Base-by-base conservation (phyloP, 2,113 vertebrate species). In the Pterocles orientalis region DNA sequence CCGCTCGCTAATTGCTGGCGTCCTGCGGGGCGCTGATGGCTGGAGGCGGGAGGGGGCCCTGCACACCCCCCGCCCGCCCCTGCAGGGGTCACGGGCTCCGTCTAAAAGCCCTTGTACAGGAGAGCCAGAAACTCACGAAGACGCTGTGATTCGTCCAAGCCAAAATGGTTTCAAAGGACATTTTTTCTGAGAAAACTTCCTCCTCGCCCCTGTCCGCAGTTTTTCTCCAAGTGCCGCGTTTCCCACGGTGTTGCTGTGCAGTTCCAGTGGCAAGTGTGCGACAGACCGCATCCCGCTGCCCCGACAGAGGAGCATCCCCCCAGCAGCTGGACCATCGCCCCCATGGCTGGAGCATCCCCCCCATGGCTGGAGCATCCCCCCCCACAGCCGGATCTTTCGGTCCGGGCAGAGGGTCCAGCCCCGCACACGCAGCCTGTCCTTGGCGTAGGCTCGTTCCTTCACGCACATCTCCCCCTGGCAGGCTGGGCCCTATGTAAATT, bases 401-500 rank as follows among this genome's bases (percentile, higher is more conserved):
- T 10, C 41, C 65, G 20, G 33, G 18, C 64, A 47, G 41, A 34
- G 48, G 18, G 39, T 29, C 41, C 41, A 41, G 78, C 39, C 61
- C n/a, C 3, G 26, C 62, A 45, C 56, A 2, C 5, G 10, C 65
- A 66, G 87, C 58, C 56, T 2, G 4, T 15, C 88, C 70, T 83
- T 3, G 19, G 70, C 6, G 0, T 3, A 4, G 23, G 29, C 66
- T 60, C 48, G 23, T 58, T 48, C 54, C 64, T 43, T 28, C 72
- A 6, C 28, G 3, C 29, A 1, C 12, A 12, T 14, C 62, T 41
- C 13, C 12, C 34, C 41, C 78, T 69, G 60, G 25, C n/a, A 53
- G 33, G 34, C 68, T 54, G 86, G 57, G 92, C 41, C 75, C 70
- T 53, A 24, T 86, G 93, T 94, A 97, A 95, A 97, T 97, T 93